These are phyloP conservation scores for Fregata magnificens DNA, from an alignment of 2,113 vertebrate genomes.

Conservation along the genomic window DNA sequence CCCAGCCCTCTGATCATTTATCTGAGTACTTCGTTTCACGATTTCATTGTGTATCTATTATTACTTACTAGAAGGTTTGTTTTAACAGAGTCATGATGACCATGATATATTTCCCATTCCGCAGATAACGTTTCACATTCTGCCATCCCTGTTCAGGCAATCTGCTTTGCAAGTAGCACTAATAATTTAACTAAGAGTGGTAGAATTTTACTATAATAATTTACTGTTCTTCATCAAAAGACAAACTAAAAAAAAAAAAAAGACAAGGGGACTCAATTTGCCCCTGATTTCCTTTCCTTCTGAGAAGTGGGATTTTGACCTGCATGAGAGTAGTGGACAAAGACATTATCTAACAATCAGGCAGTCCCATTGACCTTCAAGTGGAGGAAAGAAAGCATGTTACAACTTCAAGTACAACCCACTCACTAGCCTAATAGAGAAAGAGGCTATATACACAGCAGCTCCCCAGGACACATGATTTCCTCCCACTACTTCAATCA, in stretches of 20 bases:
- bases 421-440: constrained; percentile 18
- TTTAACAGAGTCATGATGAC: background rate
- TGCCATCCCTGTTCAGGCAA: background rate
- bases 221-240: background rate
- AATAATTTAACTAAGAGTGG: background rate
- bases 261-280: background rate
- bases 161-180: background rate
- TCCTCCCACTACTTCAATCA: constrained; percentile 39
- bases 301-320: background rate
- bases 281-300: background rate
- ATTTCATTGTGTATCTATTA: background rate
- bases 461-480: constrained; percentile 14
- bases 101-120: background rate
- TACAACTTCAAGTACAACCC: constrained; percentile 22
- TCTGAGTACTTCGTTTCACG: background rate
- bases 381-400: background rate
- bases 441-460: background rate
- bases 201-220: background rate
- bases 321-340: background rate
- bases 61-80: background rate
- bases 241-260: no score
- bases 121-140: background rate
- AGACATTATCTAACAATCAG: background rate
- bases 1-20: background rate
- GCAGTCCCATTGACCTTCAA: constrained; percentile 37